These are phyloP conservation scores for Panagrolaimus sp. DNA, from an alignment of 1,140 invertebrate species.

Conservation along the genomic window DNA sequence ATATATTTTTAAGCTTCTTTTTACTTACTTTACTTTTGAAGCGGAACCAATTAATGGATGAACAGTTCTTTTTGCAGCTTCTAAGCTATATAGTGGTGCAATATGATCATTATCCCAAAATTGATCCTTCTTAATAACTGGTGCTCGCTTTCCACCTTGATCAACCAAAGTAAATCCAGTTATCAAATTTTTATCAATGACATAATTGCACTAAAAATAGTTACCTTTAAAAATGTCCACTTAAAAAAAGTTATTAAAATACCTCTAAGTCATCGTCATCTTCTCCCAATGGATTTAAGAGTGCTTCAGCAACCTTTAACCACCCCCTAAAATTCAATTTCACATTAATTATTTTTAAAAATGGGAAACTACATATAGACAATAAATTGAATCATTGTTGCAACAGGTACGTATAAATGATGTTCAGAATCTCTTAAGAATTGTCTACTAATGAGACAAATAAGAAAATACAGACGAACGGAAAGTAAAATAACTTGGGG, in stretches of 20 bases:
- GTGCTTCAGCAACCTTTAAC: slow-evolving; percentile 57
- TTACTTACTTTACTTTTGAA: slow-evolving; percentile 44
- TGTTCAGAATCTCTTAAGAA: slow-evolving; percentile 12
- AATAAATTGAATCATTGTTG: slow-evolving; percentile 51
- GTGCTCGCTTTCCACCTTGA: slow-evolving; percentile 28
- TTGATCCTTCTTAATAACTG: slow-evolving; percentile 35
- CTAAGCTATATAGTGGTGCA: slow-evolving; percentile 45
- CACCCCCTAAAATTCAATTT: slow-evolving; percentile 39
- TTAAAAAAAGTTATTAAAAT: too few relatives aligned
- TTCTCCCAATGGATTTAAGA: slow-evolving; percentile 56
- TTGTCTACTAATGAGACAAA: slow-evolving; percentile 50
- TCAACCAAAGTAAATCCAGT: slow-evolving; percentile 41
- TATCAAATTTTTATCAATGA: slow-evolving; percentile 52
- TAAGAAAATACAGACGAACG: slow-evolving; percentile 51
- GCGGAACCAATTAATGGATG: slow-evolving; percentile 50
- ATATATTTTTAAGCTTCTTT: slow-evolving; percentile 24
- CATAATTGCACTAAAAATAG: slow-evolving; percentile 36
- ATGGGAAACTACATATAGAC: slow-evolving; percentile 36
- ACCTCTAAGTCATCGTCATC: slow-evolving; percentile 54
- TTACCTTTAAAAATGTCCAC: neutral
- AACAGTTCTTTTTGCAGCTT: slow-evolving; percentile 48
- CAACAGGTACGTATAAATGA: slow-evolving; percentile 48
- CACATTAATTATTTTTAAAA: neutral
- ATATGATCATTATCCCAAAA: slow-evolving; percentile 51
- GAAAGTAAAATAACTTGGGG: slow-evolving; percentile 55